phyloP scores from a whole-genome alignment of 2,113 vertebrate species.

The Clarias macrocephalus region DNA sequence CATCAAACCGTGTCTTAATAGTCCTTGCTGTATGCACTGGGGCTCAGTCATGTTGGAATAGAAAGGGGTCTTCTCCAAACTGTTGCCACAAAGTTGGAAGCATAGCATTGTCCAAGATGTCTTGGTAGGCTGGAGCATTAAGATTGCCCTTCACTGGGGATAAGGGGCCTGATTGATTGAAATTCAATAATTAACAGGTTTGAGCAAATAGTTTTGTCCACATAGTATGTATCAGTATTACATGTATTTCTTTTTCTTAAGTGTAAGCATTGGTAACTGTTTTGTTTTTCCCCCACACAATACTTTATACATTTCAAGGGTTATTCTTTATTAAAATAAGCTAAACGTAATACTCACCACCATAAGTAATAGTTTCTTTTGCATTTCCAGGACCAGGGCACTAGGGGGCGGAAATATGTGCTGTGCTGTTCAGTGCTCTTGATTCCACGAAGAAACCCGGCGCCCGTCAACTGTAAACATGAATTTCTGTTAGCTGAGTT shows the following conservation, averaged over 20 bases:
- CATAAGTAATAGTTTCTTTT: not conserved
- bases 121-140: too few species aligned
- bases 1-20: too few species aligned
- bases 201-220: too few species aligned
- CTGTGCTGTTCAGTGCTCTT: not conserved
- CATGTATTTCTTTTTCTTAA: not conserved
- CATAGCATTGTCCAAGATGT: too few species aligned
- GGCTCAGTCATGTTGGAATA: too few species aligned
- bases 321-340: not conserved
- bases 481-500: not conserved
- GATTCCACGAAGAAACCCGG: slow-evolving; percentile 9
- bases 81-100: too few species aligned
- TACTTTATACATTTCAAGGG: not conserved
- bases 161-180: too few species aligned
- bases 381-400: slow-evolving; percentile 2
- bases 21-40: too few species aligned
- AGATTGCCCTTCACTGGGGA: too few species aligned
- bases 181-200: too few species aligned
- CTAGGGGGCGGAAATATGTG: slow-evolving; percentile 6
- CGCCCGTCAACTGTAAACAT: slow-evolving; percentile 4
- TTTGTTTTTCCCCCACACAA: not conserved
- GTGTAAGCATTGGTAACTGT: not conserved
- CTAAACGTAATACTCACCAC: not conserved
- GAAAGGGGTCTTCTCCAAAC: too few species aligned
- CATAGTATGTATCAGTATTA: too few species aligned